Conservation (phyloP, 2,888 invertebrate genomes). For the Drosophila cracens region DNA sequence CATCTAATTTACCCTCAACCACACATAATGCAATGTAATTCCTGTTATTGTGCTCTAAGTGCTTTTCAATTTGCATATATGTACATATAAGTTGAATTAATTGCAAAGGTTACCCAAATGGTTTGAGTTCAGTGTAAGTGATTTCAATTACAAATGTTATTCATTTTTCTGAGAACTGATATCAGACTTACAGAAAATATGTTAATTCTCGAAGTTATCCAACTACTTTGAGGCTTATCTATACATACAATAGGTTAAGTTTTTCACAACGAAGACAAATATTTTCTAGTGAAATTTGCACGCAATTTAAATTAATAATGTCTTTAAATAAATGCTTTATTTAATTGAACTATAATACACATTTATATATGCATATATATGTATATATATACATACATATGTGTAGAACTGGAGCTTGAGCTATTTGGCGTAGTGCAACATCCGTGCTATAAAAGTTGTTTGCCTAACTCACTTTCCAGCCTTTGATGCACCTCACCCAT, state of each 20-base stretch:
- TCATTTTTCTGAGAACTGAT: background rate
- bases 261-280: too few species aligned
- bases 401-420: background rate
- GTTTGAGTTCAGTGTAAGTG: background rate
- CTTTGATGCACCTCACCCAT: background rate
- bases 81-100: background rate
- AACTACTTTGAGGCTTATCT: background rate
- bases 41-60: constrained; percentile 8
- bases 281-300: background rate
- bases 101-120: background rate
- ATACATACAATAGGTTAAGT: background rate
- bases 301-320: background rate
- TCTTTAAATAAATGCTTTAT: background rate
- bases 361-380: too few species aligned
- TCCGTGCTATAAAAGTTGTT: constrained; percentile 21
- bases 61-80: constrained; percentile 2
- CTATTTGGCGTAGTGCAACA: constrained; percentile 16
- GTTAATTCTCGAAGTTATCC: background rate
- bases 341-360: background rate
- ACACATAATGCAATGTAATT: constrained; percentile 19
- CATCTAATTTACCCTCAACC: constrained; percentile 4
- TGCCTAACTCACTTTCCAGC: background rate
- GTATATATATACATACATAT: background rate
- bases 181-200: background rate
- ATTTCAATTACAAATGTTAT: background rate